These are phyloP conservation scores for Sebastes minor DNA, from an alignment of 2,797 vertebrate species.

Conservation along the genomic window DNA sequence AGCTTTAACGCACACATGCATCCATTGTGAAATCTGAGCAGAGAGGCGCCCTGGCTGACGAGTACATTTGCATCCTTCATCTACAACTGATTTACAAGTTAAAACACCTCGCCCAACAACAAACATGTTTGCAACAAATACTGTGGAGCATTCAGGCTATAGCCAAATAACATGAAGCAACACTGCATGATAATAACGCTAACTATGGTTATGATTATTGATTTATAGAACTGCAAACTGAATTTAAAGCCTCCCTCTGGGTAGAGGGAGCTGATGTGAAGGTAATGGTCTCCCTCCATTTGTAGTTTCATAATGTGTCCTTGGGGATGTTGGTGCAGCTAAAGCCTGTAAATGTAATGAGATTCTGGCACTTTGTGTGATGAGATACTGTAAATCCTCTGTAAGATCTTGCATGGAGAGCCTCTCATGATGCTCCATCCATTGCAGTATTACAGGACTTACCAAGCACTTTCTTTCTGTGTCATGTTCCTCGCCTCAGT, in stretches of 20 bases:
- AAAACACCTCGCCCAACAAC: slow-evolving; percentile 43
- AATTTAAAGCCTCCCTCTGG: neutral
- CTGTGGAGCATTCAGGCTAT: neutral
- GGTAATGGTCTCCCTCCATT: slow-evolving; percentile 12
- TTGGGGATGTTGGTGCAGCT: slow-evolving; percentile 26
- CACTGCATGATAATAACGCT: neutral
- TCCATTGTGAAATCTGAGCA: slow-evolving; percentile 38
- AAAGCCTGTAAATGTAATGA: slow-evolving; percentile 48
- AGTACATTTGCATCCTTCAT: slow-evolving; percentile 67
- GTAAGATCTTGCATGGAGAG: slow-evolving; percentile 1
- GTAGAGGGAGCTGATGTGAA: slow-evolving; percentile 1
- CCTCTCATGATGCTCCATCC: neutral
- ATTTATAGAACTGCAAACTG: neutral
- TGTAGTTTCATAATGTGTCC: slow-evolving; percentile 37
- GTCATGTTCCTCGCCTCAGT: neutral
- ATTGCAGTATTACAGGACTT: neutral
- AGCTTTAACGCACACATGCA: neutral
- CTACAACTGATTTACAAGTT: slow-evolving; percentile 71
- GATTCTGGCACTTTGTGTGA: slow-evolving; percentile 46
- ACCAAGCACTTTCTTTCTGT: neutral
- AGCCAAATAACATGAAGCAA: neutral
- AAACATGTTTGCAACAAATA: neutral
- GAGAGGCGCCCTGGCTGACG: neutral
- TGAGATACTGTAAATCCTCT: slow-evolving; percentile 31
- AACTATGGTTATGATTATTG: neutral